Base-by-base conservation (phyloP, 2,113 vertebrate species). In the Anthoscopus minutus region DNA sequence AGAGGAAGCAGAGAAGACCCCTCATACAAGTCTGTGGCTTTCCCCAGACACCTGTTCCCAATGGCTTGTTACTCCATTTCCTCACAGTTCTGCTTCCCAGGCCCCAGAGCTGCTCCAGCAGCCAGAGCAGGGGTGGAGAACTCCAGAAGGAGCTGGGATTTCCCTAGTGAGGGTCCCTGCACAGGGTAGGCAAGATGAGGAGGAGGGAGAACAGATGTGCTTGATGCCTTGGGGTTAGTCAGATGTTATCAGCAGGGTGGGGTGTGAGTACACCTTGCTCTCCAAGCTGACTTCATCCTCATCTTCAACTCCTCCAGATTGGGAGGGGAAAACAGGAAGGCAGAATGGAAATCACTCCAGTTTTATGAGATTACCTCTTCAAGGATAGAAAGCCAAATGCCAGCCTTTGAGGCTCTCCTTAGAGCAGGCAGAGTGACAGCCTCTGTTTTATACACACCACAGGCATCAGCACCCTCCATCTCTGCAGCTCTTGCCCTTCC, bases 241-340 rank as follows among this genome's bases (percentile, higher is more conserved):
- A 81, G 96, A 94, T 94, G 44, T 42, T 94, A 96, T 92, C 84
- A 0, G 33, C 10, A 2, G 89, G 88, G 83, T 66, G 66, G 81
- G 79, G 90, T 92, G 67, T 2, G 28, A 83, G 47, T 79, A 92
- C 89, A 95, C 94, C 93, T 96, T 84, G 81, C 89, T 95, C 72
- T 95, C 81, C 73, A 74, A 33, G 91, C 93, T 92, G 93, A 96
- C 89, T 94, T 93, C 93, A 96, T 94, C 83, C 31, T 79, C 88
- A 88, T 90, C 93, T 91, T 72, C 38, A 3, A 71, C 95, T 95
- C 94, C 95, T 92, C 86, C 84, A 87, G 72, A 67, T 16, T 89
- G 89, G 94, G 93, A 95, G 89, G 81, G 48, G 78, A 88, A 56
- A 88, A 33, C 51, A 86, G 30, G 62, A 86, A 93, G 88, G 67